Percentiles rank a stretch among this genome's conserved stretches.
Conservation (phyloP, 2,113 vertebrate genomes). For the Nothoprocta perdicaria region DNA sequence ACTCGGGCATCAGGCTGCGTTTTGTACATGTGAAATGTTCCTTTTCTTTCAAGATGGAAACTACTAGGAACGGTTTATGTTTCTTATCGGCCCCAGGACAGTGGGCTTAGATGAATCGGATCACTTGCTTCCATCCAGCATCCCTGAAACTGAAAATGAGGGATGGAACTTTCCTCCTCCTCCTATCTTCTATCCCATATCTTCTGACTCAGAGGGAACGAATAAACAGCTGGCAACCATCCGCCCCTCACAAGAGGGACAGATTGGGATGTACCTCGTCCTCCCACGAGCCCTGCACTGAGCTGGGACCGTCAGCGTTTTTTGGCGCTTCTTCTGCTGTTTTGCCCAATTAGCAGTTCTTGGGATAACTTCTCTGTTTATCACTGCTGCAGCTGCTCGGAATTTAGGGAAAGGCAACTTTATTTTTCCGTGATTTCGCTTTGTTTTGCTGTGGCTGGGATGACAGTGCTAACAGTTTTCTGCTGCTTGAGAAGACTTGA, state of each 20-base stretch:
- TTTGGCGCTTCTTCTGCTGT: not conserved
- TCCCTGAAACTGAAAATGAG: not conserved
- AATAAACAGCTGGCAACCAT: not conserved
- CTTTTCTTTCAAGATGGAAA: not conserved
- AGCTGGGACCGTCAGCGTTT: not conserved
- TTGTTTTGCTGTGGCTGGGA: not conserved
- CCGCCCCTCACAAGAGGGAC: not conserved
- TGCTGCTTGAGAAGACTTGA: not conserved
- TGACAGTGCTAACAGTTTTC: not conserved
- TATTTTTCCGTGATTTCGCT: not conserved
- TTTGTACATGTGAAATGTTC: not conserved
- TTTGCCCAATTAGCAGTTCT: not conserved
- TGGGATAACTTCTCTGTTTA: accelerated
- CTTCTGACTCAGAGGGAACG: not conserved
- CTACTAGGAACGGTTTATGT: not conserved
- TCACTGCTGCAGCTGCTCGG: not conserved
- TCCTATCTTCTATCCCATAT: not conserved
- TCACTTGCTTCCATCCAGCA: not conserved
- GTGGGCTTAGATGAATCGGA: not conserved
- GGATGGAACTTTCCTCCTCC: not conserved
- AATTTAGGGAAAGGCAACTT: not conserved
- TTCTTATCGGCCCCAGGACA: not conserved
- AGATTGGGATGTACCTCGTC: not conserved
- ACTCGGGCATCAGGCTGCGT: not conserved
- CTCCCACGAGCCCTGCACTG: not conserved